phyloP scores from a whole-genome alignment of 2,888 invertebrate species.

The Clitarchus hookeri region DNA sequence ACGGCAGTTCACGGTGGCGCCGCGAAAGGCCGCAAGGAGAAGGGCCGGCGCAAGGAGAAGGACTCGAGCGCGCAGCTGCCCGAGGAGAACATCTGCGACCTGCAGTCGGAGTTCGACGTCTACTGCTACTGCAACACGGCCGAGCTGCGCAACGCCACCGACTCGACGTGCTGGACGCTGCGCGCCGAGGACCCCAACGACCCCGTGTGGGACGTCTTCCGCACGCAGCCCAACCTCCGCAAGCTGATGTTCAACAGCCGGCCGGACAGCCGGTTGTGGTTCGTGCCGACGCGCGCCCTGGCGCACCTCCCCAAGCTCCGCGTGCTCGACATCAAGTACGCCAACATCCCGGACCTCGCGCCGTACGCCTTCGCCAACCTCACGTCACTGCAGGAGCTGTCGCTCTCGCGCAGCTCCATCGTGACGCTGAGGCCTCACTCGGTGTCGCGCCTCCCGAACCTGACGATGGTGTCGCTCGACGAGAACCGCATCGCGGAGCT shows the following conservation, averaged over 20 bases:
- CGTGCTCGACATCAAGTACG: constrained; percentile 72
- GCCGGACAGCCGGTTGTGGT: constrained; percentile 69
- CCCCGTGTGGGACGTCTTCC: constrained; percentile 71
- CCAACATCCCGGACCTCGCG: constrained; percentile 69
- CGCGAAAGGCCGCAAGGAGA: neutral
- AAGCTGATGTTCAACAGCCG: constrained; percentile 74
- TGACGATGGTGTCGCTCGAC: constrained; percentile 69
- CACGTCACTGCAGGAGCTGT: constrained; percentile 68
- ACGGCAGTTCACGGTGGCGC: neutral
- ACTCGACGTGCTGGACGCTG: constrained; percentile 79
- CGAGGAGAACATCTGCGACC: constrained; percentile 20
- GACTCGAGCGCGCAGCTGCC: neutral
- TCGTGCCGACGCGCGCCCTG: constrained; percentile 72
- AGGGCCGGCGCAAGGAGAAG: neutral
- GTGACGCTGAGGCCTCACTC: constrained; percentile 68
- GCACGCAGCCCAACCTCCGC: constrained; percentile 61
- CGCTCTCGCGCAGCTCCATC: constrained; percentile 72
- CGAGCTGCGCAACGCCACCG: constrained; percentile 63
- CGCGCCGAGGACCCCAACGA: constrained; percentile 60
- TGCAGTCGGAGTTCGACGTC: neutral
- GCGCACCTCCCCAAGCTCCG: constrained; percentile 68
- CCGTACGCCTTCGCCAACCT: constrained; percentile 76
- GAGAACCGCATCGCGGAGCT: constrained; percentile 77
- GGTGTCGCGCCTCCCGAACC: constrained; percentile 72
- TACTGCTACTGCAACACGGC: constrained; percentile 69